phyloP scores from a whole-genome alignment of 2,113 vertebrate genomes.

The Plecotus auritus region DNA sequence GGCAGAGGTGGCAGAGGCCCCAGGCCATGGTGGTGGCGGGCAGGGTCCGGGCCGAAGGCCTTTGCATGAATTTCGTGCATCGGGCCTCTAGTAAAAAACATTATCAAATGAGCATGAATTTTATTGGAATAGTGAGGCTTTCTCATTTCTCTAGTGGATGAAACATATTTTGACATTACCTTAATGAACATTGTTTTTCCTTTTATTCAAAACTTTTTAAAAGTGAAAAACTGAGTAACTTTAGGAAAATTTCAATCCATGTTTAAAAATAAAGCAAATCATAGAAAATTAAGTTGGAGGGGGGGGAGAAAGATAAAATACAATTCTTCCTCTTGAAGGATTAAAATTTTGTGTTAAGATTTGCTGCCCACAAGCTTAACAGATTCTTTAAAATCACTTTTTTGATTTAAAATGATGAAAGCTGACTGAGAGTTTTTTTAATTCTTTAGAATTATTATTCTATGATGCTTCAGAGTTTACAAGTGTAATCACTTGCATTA shows the following conservation, averaged over 20 bases:
- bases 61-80: too few species aligned
- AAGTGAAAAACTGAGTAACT: background rate
- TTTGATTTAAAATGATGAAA: conserved; percentile 9
- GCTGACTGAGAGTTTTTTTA: background rate
- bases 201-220: background rate
- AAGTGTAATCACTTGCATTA: background rate
- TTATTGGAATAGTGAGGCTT: background rate
- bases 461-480: background rate
- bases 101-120: background rate
- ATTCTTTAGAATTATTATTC: background rate
- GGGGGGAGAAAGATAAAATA: background rate
- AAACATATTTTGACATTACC: background rate
- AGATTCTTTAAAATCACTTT: background rate
- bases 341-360: background rate
- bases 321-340: background rate
- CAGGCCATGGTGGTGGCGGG: too few species aligned
- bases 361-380: background rate
- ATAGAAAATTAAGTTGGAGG: background rate
- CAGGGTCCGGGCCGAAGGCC: too few species aligned
- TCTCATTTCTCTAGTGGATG: background rate
- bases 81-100: background rate
- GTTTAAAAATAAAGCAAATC: conserved; percentile 1
- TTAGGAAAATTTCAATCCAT: background rate
- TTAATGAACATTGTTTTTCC: background rate
- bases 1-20: too few species aligned